These are phyloP conservation scores for Sinodicranocentrus sp. DNA, from an alignment of 2,888 invertebrate species.

Conservation along the genomic window DNA sequence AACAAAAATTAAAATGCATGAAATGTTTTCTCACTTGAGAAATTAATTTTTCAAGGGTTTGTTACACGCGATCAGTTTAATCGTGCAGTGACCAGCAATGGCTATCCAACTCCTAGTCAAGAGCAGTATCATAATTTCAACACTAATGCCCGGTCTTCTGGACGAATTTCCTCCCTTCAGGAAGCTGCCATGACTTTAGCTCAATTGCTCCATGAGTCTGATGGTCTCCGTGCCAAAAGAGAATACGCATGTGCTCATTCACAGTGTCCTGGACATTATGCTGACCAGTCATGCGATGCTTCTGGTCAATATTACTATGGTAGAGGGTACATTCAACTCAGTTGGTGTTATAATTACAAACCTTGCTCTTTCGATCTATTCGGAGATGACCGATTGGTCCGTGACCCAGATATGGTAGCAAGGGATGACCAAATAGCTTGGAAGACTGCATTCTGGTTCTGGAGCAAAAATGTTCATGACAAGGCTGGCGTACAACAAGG, in stretches of 20 bases:
- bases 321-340: constrained; percentile 70
- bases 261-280: constrained; percentile 55
- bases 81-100: constrained; percentile 68
- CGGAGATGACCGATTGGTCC: constrained; percentile 46
- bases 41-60: background rate
- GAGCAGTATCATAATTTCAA: constrained; percentile 56
- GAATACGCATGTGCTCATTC: constrained; percentile 64
- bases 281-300: constrained; percentile 51
- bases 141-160: background rate
- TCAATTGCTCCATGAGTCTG: constrained; percentile 66
- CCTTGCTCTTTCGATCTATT: constrained; percentile 61
- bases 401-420: constrained; percentile 70
- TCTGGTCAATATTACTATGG: constrained; percentile 60
- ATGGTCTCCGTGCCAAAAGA: constrained; percentile 61
- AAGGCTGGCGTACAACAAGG: constrained; percentile 61
- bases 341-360: constrained; percentile 73
- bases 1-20: no score
- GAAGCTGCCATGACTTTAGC: constrained; percentile 74
- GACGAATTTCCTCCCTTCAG: constrained; percentile 54
- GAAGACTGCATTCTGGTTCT: constrained; percentile 72
- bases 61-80: constrained; percentile 60
- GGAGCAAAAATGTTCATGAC: constrained; percentile 62
- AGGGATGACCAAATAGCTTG: constrained; percentile 68
- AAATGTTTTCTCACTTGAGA: no score
- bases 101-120: constrained; percentile 69